phyloP scores from a whole-genome alignment of 2,797 vertebrate genomes.

The Notamacropus eugenii region DNA sequence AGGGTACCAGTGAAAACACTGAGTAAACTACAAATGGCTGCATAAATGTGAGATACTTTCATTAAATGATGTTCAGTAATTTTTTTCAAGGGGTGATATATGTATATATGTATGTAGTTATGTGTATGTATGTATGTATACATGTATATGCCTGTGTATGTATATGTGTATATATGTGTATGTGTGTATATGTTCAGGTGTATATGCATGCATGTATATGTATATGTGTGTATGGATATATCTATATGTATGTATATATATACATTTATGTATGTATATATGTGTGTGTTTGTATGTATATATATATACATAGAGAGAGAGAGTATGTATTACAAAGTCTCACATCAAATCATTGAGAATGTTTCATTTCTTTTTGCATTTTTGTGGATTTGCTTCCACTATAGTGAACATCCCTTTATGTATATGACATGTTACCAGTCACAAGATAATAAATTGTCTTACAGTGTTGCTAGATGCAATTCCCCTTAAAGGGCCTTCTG shows the following conservation, averaged over 20 bases:
- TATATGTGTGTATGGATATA: background rate
- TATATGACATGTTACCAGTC: background rate
- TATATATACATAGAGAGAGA: too few species aligned
- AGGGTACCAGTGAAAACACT: background rate
- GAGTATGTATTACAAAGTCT: too few species aligned
- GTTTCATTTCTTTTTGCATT: background rate
- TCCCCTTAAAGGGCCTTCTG: background rate
- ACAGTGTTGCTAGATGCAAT: background rate
- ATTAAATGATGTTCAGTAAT: background rate
- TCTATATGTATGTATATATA: background rate
- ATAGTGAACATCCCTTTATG: background rate
- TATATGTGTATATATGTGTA: too few species aligned
- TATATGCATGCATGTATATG: too few species aligned
- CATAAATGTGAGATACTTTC: background rate
- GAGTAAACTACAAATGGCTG: background rate
- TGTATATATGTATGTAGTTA: background rate
- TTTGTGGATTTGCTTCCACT: background rate
- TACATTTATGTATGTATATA: background rate
- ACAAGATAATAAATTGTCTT: background rate
- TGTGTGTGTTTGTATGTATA: too few species aligned
- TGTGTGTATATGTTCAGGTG: too few species aligned
- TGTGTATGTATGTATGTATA: too few species aligned
- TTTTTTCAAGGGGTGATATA: background rate
- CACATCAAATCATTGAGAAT: background rate
- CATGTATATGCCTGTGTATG: too few species aligned